These are phyloP conservation scores for Anguilla anguilla DNA, from an alignment of 2,797 vertebrate species.

Conservation along the genomic window DNA sequence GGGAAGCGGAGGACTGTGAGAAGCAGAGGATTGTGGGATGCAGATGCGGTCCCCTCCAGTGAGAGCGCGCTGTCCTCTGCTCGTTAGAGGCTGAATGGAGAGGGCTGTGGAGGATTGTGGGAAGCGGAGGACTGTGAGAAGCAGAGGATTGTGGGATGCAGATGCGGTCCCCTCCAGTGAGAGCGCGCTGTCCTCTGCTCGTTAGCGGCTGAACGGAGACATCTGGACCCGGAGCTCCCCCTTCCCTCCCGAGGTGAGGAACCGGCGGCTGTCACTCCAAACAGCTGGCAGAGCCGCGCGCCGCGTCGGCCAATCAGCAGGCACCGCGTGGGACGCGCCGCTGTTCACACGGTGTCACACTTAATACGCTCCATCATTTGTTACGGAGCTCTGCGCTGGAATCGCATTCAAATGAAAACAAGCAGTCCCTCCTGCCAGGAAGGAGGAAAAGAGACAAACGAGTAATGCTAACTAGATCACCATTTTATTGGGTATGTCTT, in stretches of 20 bases:
- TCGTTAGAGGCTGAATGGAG: background rate
- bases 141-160: background rate
- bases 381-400: constrained; percentile 63
- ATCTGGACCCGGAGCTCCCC: background rate
- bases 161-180: background rate
- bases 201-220: background rate
- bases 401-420: constrained; percentile 63
- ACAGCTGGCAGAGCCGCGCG: constrained; percentile 5
- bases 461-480: constrained; percentile 31
- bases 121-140: too few species aligned
- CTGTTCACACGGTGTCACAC: constrained; percentile 60
- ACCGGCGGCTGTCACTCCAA: constrained; percentile 16
- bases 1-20: too few species aligned
- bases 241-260: constrained; percentile 16
- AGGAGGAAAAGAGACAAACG: constrained; percentile 23
- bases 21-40: background rate
- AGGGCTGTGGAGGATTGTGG: background rate
- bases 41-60: background rate
- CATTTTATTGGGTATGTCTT: constrained; percentile 42
- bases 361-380: constrained; percentile 73
- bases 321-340: background rate
- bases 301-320: background rate
- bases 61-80: background rate
- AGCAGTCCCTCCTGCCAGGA: constrained; percentile 72
- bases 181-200: background rate